Percentiles rank a stretch among this genome's conserved stretches.
These are phyloP conservation scores for Synergus japonicus DNA, from an alignment of 2,888 invertebrate genomes.

Conservation along the genomic window DNA sequence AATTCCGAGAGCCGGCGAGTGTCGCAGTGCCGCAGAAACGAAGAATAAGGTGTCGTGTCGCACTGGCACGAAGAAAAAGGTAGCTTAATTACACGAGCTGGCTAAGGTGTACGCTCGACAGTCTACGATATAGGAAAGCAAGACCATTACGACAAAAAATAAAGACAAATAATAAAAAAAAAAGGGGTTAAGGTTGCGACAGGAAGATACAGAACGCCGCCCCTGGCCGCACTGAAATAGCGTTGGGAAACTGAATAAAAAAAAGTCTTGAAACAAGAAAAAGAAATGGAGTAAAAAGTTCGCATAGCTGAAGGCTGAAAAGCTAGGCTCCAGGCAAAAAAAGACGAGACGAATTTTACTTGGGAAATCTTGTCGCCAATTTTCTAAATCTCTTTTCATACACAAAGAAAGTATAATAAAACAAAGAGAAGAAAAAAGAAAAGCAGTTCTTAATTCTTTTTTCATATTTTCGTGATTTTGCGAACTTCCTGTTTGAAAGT, in stretches of 20 bases:
- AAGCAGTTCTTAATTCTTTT: conserved; percentile 1
- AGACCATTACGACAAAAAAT: not conserved
- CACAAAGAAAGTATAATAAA: conserved; percentile 1
- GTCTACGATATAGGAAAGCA: conserved; percentile 5
- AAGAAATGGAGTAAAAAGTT: conserved; percentile 16
- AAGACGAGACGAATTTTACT: conserved; percentile 3
- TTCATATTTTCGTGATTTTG: not conserved
- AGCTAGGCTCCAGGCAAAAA: not conserved
- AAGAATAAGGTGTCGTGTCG: conserved; percentile 33
- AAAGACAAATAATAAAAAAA: not conserved
- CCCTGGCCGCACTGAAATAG: conserved; percentile 12
- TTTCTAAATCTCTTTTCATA: conserved; percentile 18
- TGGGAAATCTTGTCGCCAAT: conserved; percentile 34
- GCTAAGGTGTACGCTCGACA: not conserved
- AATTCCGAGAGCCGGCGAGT: conserved; percentile 20
- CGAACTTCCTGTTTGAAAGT: not conserved
- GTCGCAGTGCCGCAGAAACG: conserved; percentile 23
- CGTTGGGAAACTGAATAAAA: conserved; percentile 21
- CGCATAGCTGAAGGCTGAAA: conserved; percentile 21
- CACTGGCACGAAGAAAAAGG: conserved; percentile 14
- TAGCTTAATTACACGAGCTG: conserved; percentile 17
- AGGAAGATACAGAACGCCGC: not conserved
- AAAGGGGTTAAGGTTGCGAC: not conserved
- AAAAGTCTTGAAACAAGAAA: not conserved
- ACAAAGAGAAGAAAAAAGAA: not conserved